Conservation (phyloP, 2,888 invertebrate species). For the Pristionchus japonicus region DNA sequence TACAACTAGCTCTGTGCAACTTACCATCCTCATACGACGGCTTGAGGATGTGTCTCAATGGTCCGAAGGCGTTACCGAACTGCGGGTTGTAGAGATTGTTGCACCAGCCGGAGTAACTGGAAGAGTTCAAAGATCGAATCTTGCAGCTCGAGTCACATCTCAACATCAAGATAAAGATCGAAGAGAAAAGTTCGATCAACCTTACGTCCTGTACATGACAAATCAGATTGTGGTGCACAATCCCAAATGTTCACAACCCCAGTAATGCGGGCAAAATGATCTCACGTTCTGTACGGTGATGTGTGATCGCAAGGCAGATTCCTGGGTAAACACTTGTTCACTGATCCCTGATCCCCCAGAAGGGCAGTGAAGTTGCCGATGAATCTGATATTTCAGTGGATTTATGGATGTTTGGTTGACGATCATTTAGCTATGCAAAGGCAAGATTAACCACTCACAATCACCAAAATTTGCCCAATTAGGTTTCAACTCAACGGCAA, state of each 20-base stretch:
- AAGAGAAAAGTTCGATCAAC: background rate
- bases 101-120: conserved; percentile 41
- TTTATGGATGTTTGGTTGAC: too few relatives aligned
- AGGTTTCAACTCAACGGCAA: too few relatives aligned
- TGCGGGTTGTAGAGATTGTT: conserved; percentile 54
- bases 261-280: background rate
- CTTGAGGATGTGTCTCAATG: conserved; percentile 64
- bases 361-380: conserved; percentile 47
- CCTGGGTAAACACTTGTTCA: conserved; percentile 55
- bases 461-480: too few relatives aligned
- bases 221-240: background rate
- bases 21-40: conserved; percentile 69
- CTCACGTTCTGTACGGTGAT: conserved; percentile 52
- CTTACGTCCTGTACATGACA: background rate
- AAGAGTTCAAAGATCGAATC: conserved; percentile 48
- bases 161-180: background rate
- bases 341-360: background rate
- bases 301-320: conserved; percentile 73
- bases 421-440: too few relatives aligned
- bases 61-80: conserved; percentile 67
- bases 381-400: too few relatives aligned
- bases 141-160: background rate
- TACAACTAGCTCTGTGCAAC: too few relatives aligned
- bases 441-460: too few relatives aligned
- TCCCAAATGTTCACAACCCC: background rate